phyloP scores from a whole-genome alignment of 2,888 invertebrate genomes.

The Lutraria lutraria region DNA sequence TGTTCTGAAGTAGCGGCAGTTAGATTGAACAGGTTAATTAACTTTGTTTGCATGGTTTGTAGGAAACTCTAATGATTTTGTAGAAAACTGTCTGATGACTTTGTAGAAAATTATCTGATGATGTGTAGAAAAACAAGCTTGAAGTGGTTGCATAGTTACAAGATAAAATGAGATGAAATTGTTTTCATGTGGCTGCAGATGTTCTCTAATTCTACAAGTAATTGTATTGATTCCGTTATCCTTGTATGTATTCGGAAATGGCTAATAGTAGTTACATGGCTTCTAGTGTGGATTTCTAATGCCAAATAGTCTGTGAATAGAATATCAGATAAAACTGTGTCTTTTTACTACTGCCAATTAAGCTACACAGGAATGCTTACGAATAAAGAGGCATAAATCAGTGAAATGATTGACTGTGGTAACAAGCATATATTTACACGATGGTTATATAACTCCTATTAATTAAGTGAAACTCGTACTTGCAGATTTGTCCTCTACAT shows the following conservation, averaged over 20 bases:
- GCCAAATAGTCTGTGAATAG: background rate
- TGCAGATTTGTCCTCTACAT: no score
- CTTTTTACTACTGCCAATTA: no score
- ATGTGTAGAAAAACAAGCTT: background rate
- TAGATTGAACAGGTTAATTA: background rate
- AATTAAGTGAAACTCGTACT: no score
- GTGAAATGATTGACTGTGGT: no score
- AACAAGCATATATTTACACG: no score
- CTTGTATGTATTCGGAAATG: background rate
- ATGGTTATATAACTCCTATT: no score
- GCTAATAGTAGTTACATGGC: background rate
- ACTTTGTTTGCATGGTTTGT: background rate
- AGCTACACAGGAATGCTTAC: no score
- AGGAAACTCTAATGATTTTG: background rate
- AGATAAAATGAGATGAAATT: background rate
- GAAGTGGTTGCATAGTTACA: background rate
- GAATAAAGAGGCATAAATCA: no score
- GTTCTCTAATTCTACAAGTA: background rate
- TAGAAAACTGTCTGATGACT: no score
- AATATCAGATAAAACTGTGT: no score
- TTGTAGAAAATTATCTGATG: background rate
- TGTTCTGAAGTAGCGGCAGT: no score
- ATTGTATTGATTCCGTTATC: constrained; percentile 3
- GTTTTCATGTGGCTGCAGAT: background rate
- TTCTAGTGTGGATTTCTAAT: background rate